Base-by-base conservation (phyloP, 2,113 vertebrate genomes). In the Ictalurus punctatus region DNA sequence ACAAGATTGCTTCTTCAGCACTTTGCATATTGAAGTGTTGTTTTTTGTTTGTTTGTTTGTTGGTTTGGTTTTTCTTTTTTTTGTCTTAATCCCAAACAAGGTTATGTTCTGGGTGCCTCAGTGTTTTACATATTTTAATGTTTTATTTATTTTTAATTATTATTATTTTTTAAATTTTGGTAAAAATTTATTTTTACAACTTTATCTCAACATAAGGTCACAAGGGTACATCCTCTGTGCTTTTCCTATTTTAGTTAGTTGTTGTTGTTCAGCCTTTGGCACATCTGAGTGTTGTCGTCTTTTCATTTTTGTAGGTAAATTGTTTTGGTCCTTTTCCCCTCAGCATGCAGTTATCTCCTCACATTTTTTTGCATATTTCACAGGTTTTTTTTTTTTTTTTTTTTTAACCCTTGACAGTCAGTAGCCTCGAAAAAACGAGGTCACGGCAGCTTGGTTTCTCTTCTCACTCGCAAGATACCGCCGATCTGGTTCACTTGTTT, bases 351-450 rank as follows among this genome's bases (percentile, higher is more conserved):
- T 78, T n/a, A 3, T 56, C 48, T 34, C 1, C 44, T 48, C 23
- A 54, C 40, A 54, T 19, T 71, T 44, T 44, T 85, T 65, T n/a
- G 25, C 37, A 30, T 30, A n/a, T 85, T 85, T 65, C 27, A 61
- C 82, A 40, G 30, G 34, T 30, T 80, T 80, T 25, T 82, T 34
- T 34, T 30, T 1, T 17, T 8, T 52, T 52, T 27, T 16, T 80
- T 76, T 37, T 19, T 34, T n/a, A 27, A 48, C 74, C 23, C 74
- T 78, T 27, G 44, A 78, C 4, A 74, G 65, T 56, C 48, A 86
- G 85, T 44, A 76, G 13, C 30, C 71, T 7, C 0, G 25, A 76
- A 37, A 37, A 76, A 86, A 87, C 23, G 44, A 87, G 86, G 86
- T 63, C 86, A 80, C 9, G 44, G n/a, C 63, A 52, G 59, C 76